Percentiles rank a stretch among this genome's conserved stretches.
Conservation (phyloP, 2,888 invertebrate genomes). For the Tupiocoris notatus region DNA sequence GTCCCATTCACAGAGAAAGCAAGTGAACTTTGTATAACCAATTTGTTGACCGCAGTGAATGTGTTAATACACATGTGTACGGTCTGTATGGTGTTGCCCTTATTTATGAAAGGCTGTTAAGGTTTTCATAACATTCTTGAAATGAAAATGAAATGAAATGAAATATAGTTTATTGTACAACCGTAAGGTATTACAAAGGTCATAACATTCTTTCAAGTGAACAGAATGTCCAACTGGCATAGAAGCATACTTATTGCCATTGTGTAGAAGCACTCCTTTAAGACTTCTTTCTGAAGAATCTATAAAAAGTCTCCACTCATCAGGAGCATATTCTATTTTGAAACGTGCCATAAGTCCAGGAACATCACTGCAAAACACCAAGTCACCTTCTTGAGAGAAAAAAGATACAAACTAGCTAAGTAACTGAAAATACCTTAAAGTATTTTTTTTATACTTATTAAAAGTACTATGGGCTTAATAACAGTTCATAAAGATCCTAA, state of each 20-base stretch:
- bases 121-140: no score
- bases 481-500: no score
- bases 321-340: constrained; percentile 32
- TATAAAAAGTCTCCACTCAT: constrained; percentile 51
- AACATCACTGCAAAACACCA: constrained; percentile 31
- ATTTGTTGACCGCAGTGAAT: background rate
- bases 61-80: no score
- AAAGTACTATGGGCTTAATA: no score
- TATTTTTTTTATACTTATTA: no score
- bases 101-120: no score
- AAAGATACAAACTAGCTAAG: constrained; percentile 41
- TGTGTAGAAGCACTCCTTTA: constrained; percentile 50
- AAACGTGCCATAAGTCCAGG: constrained; percentile 38
- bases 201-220: constrained; percentile 48
- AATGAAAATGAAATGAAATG: no score
- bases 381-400: constrained; percentile 42
- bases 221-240: constrained; percentile 51
- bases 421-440: no score
- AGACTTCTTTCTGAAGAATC: constrained; percentile 50
- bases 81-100: no score
- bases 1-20: constrained; percentile 20
- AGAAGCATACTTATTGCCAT: constrained; percentile 52
- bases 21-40: background rate
- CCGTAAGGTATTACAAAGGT: no score
- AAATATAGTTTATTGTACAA: no score